Percentiles rank a stretch among this genome's conserved stretches.
Evolutionary conservation across 2,113 vertebrate species (phyloP).

Genomic region (Cinclus cinclus): DNA sequence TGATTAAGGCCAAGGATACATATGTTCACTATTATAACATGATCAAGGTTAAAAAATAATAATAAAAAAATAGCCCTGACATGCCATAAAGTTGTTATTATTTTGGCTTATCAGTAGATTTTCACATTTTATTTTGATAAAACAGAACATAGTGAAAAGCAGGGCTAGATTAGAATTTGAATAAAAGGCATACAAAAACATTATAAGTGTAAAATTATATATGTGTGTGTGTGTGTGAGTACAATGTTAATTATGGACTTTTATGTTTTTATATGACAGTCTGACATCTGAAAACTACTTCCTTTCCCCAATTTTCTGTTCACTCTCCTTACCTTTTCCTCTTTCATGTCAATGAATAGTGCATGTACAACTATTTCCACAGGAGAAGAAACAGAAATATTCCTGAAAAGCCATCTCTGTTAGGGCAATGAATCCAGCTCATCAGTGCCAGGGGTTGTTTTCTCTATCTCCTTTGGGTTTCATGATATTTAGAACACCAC

Average conservation of each 20-base stretch:
- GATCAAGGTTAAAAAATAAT: slow-evolving; percentile 73
- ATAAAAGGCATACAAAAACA: slow-evolving; percentile 41
- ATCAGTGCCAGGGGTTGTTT: slow-evolving; percentile 48
- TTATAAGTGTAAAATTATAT: slow-evolving; percentile 15
- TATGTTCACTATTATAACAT: slow-evolving; percentile 79
- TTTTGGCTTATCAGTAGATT: slow-evolving; percentile 81
- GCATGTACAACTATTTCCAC: not conserved
- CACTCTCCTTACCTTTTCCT: slow-evolving; percentile 15
- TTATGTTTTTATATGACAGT: slow-evolving; percentile 13
- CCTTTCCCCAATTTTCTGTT: slow-evolving; percentile 32
- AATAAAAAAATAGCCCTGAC: slow-evolving; percentile 60
- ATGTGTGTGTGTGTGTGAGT: not conserved
- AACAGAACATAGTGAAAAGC: slow-evolving; percentile 60
- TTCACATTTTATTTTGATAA: slow-evolving; percentile 77
- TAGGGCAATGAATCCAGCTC: slow-evolving; percentile 67
- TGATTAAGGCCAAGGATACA: slow-evolving; percentile 81
- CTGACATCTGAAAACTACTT: slow-evolving; percentile 18
- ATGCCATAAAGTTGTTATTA: slow-evolving; percentile 77
- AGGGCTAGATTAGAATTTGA: slow-evolving; percentile 9
- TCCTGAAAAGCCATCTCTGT: slow-evolving; percentile 23
- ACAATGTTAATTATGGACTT: slow-evolving; percentile 33
- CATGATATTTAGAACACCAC: slow-evolving; percentile 51
- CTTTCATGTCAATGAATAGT: not conserved
- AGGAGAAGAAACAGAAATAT: not conserved
- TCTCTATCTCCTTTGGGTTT: slow-evolving; percentile 63